phyloP scores from a whole-genome alignment of 1,140 invertebrate species.

The Galendromus occidentalis region DNA sequence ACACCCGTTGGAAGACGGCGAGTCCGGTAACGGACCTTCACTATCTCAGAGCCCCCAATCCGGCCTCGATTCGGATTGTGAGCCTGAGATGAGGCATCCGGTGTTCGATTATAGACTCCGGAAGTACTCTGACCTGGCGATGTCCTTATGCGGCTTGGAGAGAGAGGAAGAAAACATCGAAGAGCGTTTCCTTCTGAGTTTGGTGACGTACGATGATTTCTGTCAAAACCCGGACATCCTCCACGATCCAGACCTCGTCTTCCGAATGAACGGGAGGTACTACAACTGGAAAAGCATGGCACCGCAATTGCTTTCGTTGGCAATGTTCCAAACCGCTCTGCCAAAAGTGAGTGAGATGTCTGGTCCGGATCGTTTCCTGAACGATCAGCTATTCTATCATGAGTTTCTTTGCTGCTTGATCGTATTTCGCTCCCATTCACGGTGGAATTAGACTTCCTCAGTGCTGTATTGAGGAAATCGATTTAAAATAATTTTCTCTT shows the following conservation, averaged over 20 bases:
- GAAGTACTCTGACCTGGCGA: constrained; percentile 34
- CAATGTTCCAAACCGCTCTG: constrained; percentile 59
- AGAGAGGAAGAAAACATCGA: constrained; percentile 26
- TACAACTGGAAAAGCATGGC: constrained; percentile 71
- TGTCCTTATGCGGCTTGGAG: constrained; percentile 52
- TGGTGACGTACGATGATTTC: constrained; percentile 65
- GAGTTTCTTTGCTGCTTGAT: too few relatives aligned
- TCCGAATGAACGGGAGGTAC: constrained; percentile 57
- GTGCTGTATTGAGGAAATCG: background rate
- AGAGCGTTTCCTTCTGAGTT: constrained; percentile 47
- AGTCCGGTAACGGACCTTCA: constrained; percentile 82
- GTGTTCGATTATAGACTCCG: constrained; percentile 29
- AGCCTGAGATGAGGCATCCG: constrained; percentile 49
- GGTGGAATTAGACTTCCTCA: too few relatives aligned
- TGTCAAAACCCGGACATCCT: constrained; percentile 50
- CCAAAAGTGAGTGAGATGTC: constrained; percentile 35
- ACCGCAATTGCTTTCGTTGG: constrained; percentile 60
- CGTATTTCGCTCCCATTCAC: too few relatives aligned
- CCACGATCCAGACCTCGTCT: constrained; percentile 61
- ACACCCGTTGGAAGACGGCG: constrained; percentile 47
- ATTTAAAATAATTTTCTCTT: constrained; percentile 10
- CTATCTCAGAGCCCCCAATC: constrained; percentile 68
- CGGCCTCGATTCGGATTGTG: constrained; percentile 59
- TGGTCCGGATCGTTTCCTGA: too few relatives aligned
- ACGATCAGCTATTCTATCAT: too few relatives aligned